Evolutionary conservation across 2,888 invertebrate genomes (phyloP), one percentile per base, ranked within the genome.

Genomic region (Conistra vaccinii): DNA sequence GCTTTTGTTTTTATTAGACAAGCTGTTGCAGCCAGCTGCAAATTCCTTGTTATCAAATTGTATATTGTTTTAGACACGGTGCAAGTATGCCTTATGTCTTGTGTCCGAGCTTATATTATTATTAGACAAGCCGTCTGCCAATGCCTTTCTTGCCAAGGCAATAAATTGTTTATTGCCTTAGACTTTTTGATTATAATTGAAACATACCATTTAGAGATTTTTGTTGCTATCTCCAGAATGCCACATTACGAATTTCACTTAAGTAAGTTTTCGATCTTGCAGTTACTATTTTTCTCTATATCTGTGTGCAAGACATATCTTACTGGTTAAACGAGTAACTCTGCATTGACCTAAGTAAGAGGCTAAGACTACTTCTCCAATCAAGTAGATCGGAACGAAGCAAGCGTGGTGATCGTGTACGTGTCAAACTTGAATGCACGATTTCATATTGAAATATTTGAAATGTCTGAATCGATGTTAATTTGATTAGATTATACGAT

Each of bases 261-360:
- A 26, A 5, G 2, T 61, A 10, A 42, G 20, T 35, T 42, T 35
- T 14, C 4, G 0, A 32, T n/a, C 7, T 42, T 32, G 35, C 7
- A 1, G 3, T 29, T 53, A 39, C 51, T 12, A 32, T 45, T 1
- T 10, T 20, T 48, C 1, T n/a, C 7, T 29, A 63, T 9, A 62
- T 67, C 26, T 35, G n/a, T 81, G 23, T n/a, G 14, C 42, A 14
- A 68, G 10, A 39, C 6, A 42, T 68, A 68, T 39, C 17, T 39
- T 17, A 75, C 73, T 69, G 26, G 84, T 83, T 67, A 39, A 60
- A 72, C 51, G 45, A 65, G 63, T 68, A 73, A 42, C n/a, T 17
- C 12, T 48, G 57, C 20, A 55, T 20, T 85, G 79, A 83, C 73
- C 82, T 66, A 61, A 65, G 69, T n/a, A n/a, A n/a, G n/a, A n/a